Base-by-base conservation (phyloP, 2,888 invertebrate genomes). In the Meteorus cinctellus region DNA sequence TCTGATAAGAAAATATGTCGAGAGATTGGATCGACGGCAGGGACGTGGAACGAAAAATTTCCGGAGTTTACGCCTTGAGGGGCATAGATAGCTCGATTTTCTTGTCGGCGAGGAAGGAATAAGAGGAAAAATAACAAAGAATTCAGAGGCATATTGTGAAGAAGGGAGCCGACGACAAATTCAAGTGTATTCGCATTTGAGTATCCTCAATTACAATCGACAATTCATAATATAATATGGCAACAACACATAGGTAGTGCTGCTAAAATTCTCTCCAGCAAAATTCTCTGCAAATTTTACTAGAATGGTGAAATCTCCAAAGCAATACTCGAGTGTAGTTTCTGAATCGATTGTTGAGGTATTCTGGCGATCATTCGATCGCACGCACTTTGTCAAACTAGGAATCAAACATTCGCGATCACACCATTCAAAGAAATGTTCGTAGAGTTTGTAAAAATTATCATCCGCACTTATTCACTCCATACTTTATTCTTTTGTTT, bases 1-100 rank as follows among this genome's bases (percentile, higher is more conserved):
- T 5, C 45, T 60, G 74, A 74, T 74, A 74, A 74, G 74, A 74
- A 74, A 74, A 74, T 74, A 74, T 74, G 74, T 62, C 68, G 48
- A 51, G 69, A 31, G 69, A 69, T 69, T 74, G 74, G 69, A 74
- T 74, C 69, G 68, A 36, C 60, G 41, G 41, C 8, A 48, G 29
- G 74, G 34, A 34, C 62, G 74, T 74, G 45, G 62, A 74, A 69
- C 74, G 72, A 69, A 60, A 69, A 74, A 74, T 74, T 74, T 74
- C 74, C 69, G 69, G 41, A 12, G 68, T 6, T 74, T 67, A 67
- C 55, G 66, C 68, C 74, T 31, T 60, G 48, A 62, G 74, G 74
- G 41, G 2, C 6, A 41, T 12, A 41, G 4, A 68, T 62, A 45
- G 48, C 48, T 45, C 62, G 45, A 74, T 62, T 69, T 74, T 69